Percentiles rank a stretch among this genome's conserved stretches.
Evolutionary conservation across 92 coral and sea anemone species (phyloP).

Genomic region (Epizoanthus ramosus): DNA sequence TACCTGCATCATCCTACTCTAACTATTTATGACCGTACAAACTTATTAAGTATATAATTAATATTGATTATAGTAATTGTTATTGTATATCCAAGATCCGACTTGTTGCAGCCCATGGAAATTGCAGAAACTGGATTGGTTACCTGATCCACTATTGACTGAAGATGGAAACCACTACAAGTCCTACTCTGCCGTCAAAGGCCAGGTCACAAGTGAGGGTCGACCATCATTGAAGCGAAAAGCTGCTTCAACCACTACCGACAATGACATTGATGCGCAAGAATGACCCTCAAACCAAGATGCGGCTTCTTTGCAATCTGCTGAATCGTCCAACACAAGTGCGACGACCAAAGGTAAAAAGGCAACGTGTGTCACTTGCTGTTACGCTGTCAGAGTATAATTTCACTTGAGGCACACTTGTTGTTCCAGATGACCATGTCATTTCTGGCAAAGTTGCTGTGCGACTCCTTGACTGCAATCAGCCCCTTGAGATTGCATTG

Average conservation of each 20-base stretch:
- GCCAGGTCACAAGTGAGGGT: slow-evolving; percentile 37
- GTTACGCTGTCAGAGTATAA: slow-evolving; percentile 38
- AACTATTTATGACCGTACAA: slow-evolving; percentile 46
- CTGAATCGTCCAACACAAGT: slow-evolving; percentile 19
- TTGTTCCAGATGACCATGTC: slow-evolving; percentile 38
- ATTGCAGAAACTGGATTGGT: slow-evolving; percentile 41
- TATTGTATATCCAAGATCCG: slow-evolving; percentile 28
- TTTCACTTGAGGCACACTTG: slow-evolving; percentile 49
- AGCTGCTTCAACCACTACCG: slow-evolving; percentile 15
- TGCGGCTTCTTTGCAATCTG: slow-evolving; percentile 24
- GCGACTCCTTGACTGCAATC: slow-evolving; percentile 28
- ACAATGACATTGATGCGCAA: slow-evolving; percentile 24
- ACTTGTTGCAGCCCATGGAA: slow-evolving; percentile 27
- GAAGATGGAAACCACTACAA: slow-evolving; percentile 44
- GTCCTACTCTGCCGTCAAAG: slow-evolving; percentile 34
- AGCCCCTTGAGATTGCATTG: slow-evolving; percentile 43
- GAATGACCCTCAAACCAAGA: background rate
- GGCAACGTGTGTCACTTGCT: slow-evolving; percentile 38
- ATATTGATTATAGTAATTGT: no score
- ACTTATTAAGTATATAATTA: no score
- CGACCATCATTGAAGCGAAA: slow-evolving; percentile 32
- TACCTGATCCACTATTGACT: slow-evolving; percentile 53
- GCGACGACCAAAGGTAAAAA: slow-evolving; percentile 24
- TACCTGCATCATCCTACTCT: no score
- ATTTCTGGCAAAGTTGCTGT: slow-evolving; percentile 36